A percentile compares a stretch with the other conserved stretches of the same genome.
phyloP scores from a whole-genome alignment of 2,888 invertebrate species.

The Cordylochernes scorpioides region DNA sequence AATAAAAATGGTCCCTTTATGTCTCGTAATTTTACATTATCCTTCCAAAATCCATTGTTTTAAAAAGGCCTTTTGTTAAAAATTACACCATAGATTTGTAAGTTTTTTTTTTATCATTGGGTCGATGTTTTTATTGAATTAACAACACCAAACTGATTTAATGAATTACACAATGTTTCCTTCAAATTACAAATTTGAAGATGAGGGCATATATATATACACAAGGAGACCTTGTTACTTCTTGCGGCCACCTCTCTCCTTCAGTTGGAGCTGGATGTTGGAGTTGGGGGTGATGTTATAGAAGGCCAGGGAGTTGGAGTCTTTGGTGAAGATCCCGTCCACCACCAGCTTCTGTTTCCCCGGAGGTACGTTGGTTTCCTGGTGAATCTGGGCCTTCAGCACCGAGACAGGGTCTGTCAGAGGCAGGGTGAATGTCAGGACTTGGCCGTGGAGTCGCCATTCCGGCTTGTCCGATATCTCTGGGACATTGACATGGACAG shows the following conservation, averaged over 20 bases:
- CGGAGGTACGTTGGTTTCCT: slow-evolving; percentile 68
- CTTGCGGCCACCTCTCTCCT: slow-evolving; percentile 90
- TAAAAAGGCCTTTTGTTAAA: too few species aligned
- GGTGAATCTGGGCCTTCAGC: slow-evolving; percentile 60
- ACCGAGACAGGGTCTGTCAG: slow-evolving; percentile 45
- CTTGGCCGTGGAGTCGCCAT: slow-evolving; percentile 81
- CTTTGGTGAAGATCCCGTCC: slow-evolving; percentile 96
- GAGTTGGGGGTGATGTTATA: slow-evolving; percentile 76
- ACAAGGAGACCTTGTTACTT: slow-evolving; percentile 42
- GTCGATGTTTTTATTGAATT: too few species aligned
- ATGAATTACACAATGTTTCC: too few species aligned
- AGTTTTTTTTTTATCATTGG: too few species aligned
- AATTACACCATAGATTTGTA: too few species aligned
- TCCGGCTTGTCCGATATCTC: slow-evolving; percentile 61
- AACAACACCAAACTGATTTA: too few species aligned
- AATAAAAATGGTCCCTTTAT: too few species aligned
- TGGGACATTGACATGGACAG: slow-evolving; percentile 55
- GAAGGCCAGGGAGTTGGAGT: slow-evolving; percentile 72
- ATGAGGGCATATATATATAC: too few species aligned
- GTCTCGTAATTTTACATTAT: too few species aligned
- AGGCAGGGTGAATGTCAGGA: slow-evolving; percentile 45
- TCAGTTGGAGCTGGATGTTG: slow-evolving; percentile 72
- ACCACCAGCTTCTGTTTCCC: slow-evolving; percentile 96
- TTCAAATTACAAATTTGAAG: too few species aligned
- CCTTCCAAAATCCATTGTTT: too few species aligned